Percentiles rank a stretch among this genome's conserved stretches.
Conservation (phyloP, 2,113 vertebrate species). For the Elaphurus davidianus region DNA sequence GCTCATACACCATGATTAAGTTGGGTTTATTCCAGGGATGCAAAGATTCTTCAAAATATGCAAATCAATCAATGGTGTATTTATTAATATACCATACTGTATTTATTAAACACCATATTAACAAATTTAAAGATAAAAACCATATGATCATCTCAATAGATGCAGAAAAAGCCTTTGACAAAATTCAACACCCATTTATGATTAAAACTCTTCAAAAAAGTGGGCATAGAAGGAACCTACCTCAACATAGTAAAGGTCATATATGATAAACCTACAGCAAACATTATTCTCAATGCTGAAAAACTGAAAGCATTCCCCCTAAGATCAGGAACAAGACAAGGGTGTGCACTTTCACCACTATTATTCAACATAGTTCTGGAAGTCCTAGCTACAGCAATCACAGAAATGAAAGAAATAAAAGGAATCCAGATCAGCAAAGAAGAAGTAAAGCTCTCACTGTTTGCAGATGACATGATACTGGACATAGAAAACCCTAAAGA, state of each 20-base stretch:
- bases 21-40: not conserved
- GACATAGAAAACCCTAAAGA: not conserved
- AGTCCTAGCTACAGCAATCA: not conserved
- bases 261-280: not conserved
- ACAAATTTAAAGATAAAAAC: not conserved
- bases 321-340: not conserved
- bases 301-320: not conserved
- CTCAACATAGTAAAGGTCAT: not conserved
- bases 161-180: not conserved
- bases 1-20: not conserved
- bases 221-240: not conserved
- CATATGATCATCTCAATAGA: not conserved
- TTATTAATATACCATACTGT: not conserved
- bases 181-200: not conserved
- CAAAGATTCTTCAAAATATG: not conserved
- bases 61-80: not conserved
- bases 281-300: not conserved
- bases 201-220: not conserved
- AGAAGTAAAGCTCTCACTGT: not conserved
- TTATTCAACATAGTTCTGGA: not conserved
- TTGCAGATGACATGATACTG: not conserved
- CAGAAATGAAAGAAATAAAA: not conserved
- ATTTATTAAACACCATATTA: not conserved
- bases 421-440: not conserved
- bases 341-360: not conserved